Evolutionary conservation across 2,113 vertebrate species (phyloP), one percentile per base, ranked within the genome.

Genomic region (Willisornis vidua): DNA sequence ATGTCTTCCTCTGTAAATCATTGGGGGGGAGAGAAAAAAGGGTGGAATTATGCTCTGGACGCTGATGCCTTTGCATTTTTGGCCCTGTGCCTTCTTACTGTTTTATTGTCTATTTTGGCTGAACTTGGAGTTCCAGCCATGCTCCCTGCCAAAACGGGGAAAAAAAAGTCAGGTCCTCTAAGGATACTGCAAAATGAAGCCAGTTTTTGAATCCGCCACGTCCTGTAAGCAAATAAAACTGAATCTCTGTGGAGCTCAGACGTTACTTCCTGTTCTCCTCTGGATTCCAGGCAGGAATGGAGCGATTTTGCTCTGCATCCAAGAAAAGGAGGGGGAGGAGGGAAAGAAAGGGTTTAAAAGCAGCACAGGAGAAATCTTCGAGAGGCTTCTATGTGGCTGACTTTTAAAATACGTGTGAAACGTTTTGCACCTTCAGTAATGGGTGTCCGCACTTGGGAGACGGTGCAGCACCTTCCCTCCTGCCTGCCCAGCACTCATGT

Each of bases 41-140:
- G 49, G 72, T 86, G 98, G 98, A 99, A 98, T 98, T 98, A 98
- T 98, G 97, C 98, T 97, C 98, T 98, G 98, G 97, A 98, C 12
- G 5, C 98, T 97, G 98, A 98, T 98, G 98, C 97, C 97, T 97
- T 97, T 91, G 97, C 98, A 98, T 98, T 98, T 96, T 98, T 99
- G 98, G 98, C 98, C 97, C 97, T 97, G 97, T 98, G 96, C 96
- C 98, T 98, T 96, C 97, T 97, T 97, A 98, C 98, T 98, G 98
- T 98, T 98, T 98, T 98, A 98, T 98, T 99, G 98, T 99, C 98
- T 98, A 97, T 99, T 98, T 99, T 99, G 98, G 98, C 98, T 98
- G 98, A 99, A 99, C 98, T 98, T 97, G 98, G 97, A 98, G 97
- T 98, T 98, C 98, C 97, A 97, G 33, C 92, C 25, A 76, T 88